Base-by-base conservation (phyloP, 2,113 vertebrate species). In the Eolophus roseicapilla region DNA sequence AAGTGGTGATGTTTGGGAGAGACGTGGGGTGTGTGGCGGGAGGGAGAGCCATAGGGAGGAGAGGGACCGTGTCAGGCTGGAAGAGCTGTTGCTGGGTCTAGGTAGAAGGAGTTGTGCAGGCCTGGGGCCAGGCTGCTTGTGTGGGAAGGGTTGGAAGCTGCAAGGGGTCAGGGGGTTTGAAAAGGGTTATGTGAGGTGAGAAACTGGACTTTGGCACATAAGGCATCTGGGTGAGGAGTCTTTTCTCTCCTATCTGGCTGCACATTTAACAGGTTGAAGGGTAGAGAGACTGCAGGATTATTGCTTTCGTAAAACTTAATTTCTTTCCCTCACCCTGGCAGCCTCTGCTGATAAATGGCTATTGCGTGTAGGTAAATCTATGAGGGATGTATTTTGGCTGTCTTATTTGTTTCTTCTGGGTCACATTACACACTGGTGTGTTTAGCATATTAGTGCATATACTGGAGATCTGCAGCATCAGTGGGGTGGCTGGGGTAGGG, bases 11-110 rank as follows among this genome's bases (percentile, higher is more conserved):
- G 3, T 71, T 6, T 31, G 39, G 39, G 65, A 24, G 33, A 24
- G 19, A 4, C 4, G 6, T 0, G 6, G 2, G 11, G 9, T 59
- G 24, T 0, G 0, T 16, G 39, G 20, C 0, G 0, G 13, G 17
- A 55, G 11, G 2, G 46, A 59, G 76, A 74, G 49, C 14, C 18
- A 47, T 10, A 19, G 35, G 16, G 49, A 29, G 49, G 31, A 31
- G 39, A 4, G 11, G 39, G 7, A 1, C 1, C 4, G 2, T 0
- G 9, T 57, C 13, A 31, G 41, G 28, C 29, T 76, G 71, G 50
- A 23, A 8, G 31, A 39, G 55, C 49, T 2, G 0, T 13, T 1
- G 5, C 46, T 78, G 79, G 49, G 31, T 24, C 28, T 0, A 0
- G 16, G 16, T 5, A 7, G 46, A 44, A 35, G 59, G 23, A 27